Evolutionary conservation across 2,888 invertebrate genomes (phyloP), one percentile per base, ranked within the genome.

Genomic region (Megaustenia siamemsis): DNA sequence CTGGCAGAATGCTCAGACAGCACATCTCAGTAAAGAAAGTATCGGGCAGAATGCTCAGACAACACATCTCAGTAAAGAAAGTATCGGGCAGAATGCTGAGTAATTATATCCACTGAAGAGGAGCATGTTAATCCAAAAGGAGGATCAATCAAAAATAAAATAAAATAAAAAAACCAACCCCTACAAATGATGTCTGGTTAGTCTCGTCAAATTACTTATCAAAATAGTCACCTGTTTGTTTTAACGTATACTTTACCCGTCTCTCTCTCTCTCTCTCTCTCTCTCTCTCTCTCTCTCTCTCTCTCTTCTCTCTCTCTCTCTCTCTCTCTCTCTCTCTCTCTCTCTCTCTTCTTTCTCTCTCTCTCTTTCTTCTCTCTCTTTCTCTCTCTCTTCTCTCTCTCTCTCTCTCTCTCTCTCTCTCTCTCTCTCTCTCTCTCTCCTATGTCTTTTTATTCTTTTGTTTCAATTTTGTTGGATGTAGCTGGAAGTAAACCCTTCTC

Each of bases 351-450:
- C 66, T 66, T 66, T 10, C 15, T 28, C 12, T 28, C 28, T 66
- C 6, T 32, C 32, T 32, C 32, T 56, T 15, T 56, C n/a, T 15
- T 56, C 18, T 15, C n/a, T 56, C 56, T 56, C n/a, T n/a, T 56
- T 56, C 56, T 56, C n/a, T n/a, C n/a, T 56, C 56, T 56, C n/a
- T n/a, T 56, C n/a, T n/a, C n/a, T 56, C 56, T 56, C n/a, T n/a
- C n/a, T 56, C 21, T 56, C 49, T 49, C 18, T 49, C 18, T 49
- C 49, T 49, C 18, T 18, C 18, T 49, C 18, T 49, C 18, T 18
- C n/a, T 15, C n/a, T 56, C 56, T 56, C n/a, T n/a, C n/a, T 56
- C 75, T 45, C 45, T n/a, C 45, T 75, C 56, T 56, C n/a, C 56
- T 56, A 24, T 56, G 12, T 56, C 21, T 56, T 56, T 56, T 56